Evolutionary conservation across 2,113 vertebrate genomes (phyloP).

Genomic region (Hippolais icterina): DNA sequence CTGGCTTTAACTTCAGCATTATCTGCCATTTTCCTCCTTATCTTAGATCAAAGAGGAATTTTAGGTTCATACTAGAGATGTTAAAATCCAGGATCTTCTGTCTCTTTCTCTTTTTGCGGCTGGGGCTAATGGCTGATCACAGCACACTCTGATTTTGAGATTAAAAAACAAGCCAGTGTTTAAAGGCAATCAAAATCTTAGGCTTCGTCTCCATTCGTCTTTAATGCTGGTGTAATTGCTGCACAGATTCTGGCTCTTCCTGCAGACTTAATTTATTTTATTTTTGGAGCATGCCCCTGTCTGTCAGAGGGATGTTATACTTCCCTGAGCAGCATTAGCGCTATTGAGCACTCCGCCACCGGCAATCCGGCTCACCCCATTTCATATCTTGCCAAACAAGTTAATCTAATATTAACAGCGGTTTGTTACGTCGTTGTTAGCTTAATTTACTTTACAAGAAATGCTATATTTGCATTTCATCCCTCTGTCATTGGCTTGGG

Average conservation of each 20-base stretch:
- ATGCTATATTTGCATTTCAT: slow-evolving; percentile 45
- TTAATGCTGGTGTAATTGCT: slow-evolving; percentile 45
- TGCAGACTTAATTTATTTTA: not conserved
- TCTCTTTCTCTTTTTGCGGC: not conserved
- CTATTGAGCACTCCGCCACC: slow-evolving; percentile 9
- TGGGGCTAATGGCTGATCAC: not conserved
- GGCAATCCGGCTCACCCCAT: slow-evolving; percentile 35
- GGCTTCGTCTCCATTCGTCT: slow-evolving; percentile 11
- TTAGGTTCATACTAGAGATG: not conserved
- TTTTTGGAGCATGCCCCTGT: not conserved
- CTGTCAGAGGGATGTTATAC: slow-evolving; percentile 42
- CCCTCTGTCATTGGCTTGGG: not conserved
- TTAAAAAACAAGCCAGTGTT: slow-evolving; percentile 19
- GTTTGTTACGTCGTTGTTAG: slow-evolving; percentile 64
- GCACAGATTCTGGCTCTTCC: slow-evolving; percentile 41
- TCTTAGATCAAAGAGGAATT: slow-evolving; percentile 19
- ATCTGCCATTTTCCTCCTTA: not conserved
- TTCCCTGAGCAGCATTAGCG: slow-evolving; percentile 46
- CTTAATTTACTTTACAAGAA: slow-evolving; percentile 70
- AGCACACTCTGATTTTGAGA: slow-evolving; percentile 12
- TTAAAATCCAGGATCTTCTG: not conserved
- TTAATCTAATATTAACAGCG: slow-evolving; percentile 68
- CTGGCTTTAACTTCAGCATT: not conserved
- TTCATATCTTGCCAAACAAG: slow-evolving; percentile 61
- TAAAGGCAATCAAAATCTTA: slow-evolving; percentile 39